Base-by-base conservation (phyloP, 2,797 vertebrate genomes). In the Alca torda region DNA sequence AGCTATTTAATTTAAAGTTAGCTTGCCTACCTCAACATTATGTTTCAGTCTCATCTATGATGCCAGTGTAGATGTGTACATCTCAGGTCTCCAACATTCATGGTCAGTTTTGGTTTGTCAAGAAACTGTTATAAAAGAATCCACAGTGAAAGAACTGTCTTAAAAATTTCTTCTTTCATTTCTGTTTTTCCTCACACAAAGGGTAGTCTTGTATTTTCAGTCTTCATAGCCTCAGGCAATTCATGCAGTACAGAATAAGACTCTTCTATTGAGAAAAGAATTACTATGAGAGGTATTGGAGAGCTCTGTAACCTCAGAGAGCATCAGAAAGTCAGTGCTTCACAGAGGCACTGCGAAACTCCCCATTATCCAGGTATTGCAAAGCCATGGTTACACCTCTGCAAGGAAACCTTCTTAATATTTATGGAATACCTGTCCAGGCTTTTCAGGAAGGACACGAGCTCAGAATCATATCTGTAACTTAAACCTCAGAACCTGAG, bases 211-310 rank as follows among this genome's bases (percentile, higher is more conserved):
- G 54, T 89, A 65, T 90, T 94, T 95, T 89, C 84, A 91, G 81
- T 78, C 94, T 94, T 48, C 69, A 63, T 69, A 92, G 89, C 95
- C n/a, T 92, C 78, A 48, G 92, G 92, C 87, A 92, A 65, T 61
- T 90, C 73, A 78, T 4, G 7, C 46, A 75, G 57, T 65, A 64
- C 53, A 87, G 81, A 94, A 77, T 91, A 92, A 87, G 85, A 89
- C 68, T 83, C 72, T 94, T 93, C 75, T 80, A 35, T 41, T 65
- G 83, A 92, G 68, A 89, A 90, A 89, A 87, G 17, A 82, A 51
- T 84, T 83, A 43, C 68, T 72, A 37, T n/a, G 60, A 89, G 78
- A 90, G 39, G 24, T 81, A 74, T 9, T 87, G 84, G 80, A 89
- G 65, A 94, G n/a, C 56, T 93, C 80, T 89, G 41, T 67, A 90